A percentile compares a stretch with the other conserved stretches of the same genome.
phyloP scores from a whole-genome alignment of 2,113 vertebrate genomes.

The Vulpes ferrilata region DNA sequence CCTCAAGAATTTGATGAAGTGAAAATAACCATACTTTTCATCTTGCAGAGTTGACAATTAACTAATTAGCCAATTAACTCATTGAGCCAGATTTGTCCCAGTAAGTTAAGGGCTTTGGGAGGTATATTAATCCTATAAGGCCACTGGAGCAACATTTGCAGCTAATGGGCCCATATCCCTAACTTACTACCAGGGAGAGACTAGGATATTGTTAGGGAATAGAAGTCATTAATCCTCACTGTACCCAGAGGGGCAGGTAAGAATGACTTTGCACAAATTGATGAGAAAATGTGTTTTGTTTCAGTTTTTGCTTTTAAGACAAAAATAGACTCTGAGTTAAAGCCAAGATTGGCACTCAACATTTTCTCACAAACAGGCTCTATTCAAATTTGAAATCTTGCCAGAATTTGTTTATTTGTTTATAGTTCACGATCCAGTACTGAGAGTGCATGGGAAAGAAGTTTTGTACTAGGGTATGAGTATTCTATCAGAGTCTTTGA shows the following conservation, averaged over 20 bases:
- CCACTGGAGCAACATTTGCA: constrained; percentile 74
- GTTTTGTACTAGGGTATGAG: background rate
- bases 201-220: constrained; percentile 50
- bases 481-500: background rate
- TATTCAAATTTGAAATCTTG: constrained; percentile 61
- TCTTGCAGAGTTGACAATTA: constrained; percentile 70
- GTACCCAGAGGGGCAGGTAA: constrained; percentile 63
- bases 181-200: constrained; percentile 63
- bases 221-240: constrained; percentile 66
- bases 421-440: background rate
- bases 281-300: constrained; percentile 61
- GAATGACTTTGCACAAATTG: constrained; percentile 74
- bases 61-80: constrained; percentile 80
- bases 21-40: constrained; percentile 59
- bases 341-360: background rate
- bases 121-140: constrained; percentile 71
- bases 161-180: constrained; percentile 71
- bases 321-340: constrained; percentile 32
- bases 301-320: constrained; percentile 51
- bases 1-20: constrained; percentile 67
- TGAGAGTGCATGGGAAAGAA: background rate
- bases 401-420: constrained; percentile 42
- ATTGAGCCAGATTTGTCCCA: constrained; percentile 63
- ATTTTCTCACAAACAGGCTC: constrained; percentile 21
- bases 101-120: constrained; percentile 62